Base-by-base conservation (phyloP, 1,140 invertebrate species). In the Diorhabda sublineata region DNA sequence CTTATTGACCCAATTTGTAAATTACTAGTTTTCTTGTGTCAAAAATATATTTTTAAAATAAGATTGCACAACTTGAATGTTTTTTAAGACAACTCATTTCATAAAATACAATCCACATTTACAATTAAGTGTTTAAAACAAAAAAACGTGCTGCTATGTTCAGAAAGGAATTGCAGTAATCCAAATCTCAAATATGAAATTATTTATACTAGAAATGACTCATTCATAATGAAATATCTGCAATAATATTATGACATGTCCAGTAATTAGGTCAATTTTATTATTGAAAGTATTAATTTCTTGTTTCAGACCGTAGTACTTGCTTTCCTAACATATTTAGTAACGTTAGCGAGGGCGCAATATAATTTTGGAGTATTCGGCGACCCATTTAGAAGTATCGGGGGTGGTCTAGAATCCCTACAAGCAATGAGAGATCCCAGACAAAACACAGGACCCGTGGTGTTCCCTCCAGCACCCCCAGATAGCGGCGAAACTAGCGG, bases 381-480 rank as follows among this genome's bases (percentile, higher is more conserved):
- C 61, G 74, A 71, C 44, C 69, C 61, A 8, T 79, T 74, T 57
- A 74, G 67, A 43, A 69, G 72, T 26, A 69, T 69, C 64, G 69
- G 71, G 44, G 75, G 70, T 6, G 75, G 77, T 42, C 65, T 79
- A 11, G 78, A 78, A 59, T 68, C 73, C n/a, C 69, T 78, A 9
- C 73, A 70, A 42, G 67, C 71, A 8, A 66, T 69, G 7, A 77
- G 80, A 70, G 80, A 81, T 66, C 77, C 79, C 42, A 74, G 80
- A 71, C 73, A 78, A 57, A 78, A 80, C 64, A 45, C 83, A 87
- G 90, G 90, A 69, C 90, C 90, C 57, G 88, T 91, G 11, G 79
- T 90, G 58, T 91, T 92, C 79, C 90, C 90, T 42, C 83, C 85
- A 7, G 87, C 88, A 47, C 88, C 89, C 5, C 82, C 85, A 67